A percentile compares a stretch with the other conserved stretches of the same genome.
phyloP scores from a whole-genome alignment of 1,140 invertebrate species.

The Calephelis virginiensis region DNA sequence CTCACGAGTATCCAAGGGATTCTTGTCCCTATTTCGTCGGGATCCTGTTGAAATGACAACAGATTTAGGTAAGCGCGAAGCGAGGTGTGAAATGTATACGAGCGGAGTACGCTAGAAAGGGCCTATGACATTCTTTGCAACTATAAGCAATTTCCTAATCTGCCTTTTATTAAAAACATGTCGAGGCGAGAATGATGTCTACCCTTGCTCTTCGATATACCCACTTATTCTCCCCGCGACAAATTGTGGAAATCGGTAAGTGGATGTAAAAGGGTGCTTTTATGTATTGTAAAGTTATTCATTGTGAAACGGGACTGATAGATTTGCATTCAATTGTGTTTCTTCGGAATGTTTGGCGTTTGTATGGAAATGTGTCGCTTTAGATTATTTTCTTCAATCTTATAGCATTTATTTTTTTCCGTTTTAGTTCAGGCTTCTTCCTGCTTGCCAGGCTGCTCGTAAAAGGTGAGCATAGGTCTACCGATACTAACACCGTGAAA shows the following conservation, averaged over 20 bases:
- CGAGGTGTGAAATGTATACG: conserved; percentile 74
- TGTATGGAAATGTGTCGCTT: conserved; percentile 50
- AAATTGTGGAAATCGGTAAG: conserved; percentile 32
- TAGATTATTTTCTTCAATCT: not conserved
- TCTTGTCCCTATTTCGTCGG: conserved; percentile 65
- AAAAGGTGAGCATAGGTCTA: no score
- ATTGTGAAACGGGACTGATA: conserved; percentile 42
- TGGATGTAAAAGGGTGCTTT: conserved; percentile 31
- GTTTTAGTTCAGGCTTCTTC: no score
- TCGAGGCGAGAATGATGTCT: conserved; percentile 36
- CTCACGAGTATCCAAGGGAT: conserved; percentile 64
- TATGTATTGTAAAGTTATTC: conserved; percentile 42
- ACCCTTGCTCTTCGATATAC: conserved; percentile 26
- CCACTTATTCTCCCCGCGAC: conserved; percentile 33
- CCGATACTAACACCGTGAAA: no score
- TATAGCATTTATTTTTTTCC: no score
- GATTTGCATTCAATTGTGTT: conserved; percentile 54
- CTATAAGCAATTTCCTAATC: conserved; percentile 65
- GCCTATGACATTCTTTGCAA: conserved; percentile 70
- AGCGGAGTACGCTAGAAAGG: conserved; percentile 53
- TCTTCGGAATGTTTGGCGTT: conserved; percentile 37
- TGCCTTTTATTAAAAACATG: conserved; percentile 74
- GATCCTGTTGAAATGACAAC: conserved; percentile 71
- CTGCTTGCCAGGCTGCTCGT: no score
- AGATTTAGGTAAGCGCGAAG: conserved; percentile 74